Base-by-base conservation (phyloP, 2,797 vertebrate species). In the Lutjanus argentimaculatus region DNA sequence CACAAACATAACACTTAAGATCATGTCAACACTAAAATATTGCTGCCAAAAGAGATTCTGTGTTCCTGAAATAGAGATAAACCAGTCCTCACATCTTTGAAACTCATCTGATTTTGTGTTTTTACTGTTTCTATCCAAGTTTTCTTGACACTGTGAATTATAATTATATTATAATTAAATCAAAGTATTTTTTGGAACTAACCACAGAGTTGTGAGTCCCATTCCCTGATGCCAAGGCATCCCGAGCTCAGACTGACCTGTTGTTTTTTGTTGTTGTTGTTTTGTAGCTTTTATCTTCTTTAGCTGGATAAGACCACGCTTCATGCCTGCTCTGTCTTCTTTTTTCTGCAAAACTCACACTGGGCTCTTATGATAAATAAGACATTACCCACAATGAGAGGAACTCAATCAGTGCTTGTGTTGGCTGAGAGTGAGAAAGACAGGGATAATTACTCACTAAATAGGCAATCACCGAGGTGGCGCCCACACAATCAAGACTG, bases 301-400 rank as follows among this genome's bases (percentile, higher is more conserved):
- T 40, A 65, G 80, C 75, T 77, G 77, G 79, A 80, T 72, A 85
- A 51, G 67, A 85, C 82, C 56, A 51, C 9, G 8, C 62, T 74
- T 84, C 53, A 69, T 3, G 55, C 61, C 67, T 55, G 48, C 56
- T 77, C 72, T 14, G 12, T 80, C 42, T 72, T 71, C 66, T 64
- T 53, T 43, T 25, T 36, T 13, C 52, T 67, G 66, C 55, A 82
- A 79, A 89, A 89, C 80, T 87, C 79, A 86, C 75, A 85, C 85
- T 88, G 82, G 85, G 59, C 87, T 90, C 83, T 86, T 86, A 81
- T 88, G 85, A 93, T 95, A 94, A 94, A 95, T 91, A 94, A 92
- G 92, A 92, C 91, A 92, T 92, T 91, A 89, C 73, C 83, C 93
- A 94, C 91, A 94, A 94, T 88, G 86, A 92, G 90, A 90, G 89